These are phyloP conservation scores for Actinostola sp. DNA, from an alignment of 92 coral and sea anemone species.

Conservation along the genomic window DNA sequence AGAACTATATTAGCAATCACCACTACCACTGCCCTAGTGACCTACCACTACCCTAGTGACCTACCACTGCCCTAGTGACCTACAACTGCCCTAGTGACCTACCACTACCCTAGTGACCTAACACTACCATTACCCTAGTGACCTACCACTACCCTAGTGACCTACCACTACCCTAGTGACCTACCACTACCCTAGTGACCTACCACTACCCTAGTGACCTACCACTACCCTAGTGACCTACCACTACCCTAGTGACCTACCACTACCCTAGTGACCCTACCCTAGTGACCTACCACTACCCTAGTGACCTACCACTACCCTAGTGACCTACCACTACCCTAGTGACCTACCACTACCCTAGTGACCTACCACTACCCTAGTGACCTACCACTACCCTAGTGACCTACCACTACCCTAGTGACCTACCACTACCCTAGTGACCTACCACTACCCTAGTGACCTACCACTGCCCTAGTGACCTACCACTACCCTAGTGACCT, in stretches of 20 bases:
- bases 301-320: conserved; percentile 61
- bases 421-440: conserved; percentile 43
- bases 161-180: too few species aligned
- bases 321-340: background rate
- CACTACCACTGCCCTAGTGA: background rate
- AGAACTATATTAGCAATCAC: too few species aligned
- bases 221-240: conserved; percentile 37
- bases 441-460: background rate
- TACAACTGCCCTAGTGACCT: background rate
- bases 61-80: conserved; percentile 41
- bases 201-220: background rate
- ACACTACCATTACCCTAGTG: background rate
- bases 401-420: background rate
- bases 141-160: background rate
- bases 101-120: too few species aligned
- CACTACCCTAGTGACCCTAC: too few species aligned
- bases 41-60: background rate
- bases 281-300: background rate
- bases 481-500: background rate
- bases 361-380: conserved; percentile 73
- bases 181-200: background rate
- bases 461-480: too few species aligned
- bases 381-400: background rate
- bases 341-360: background rate
- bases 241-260: conserved; percentile 23